A percentile compares a stretch with the other conserved stretches of the same genome.
These are phyloP conservation scores for Agrypnia vestita DNA, from an alignment of 1,140 invertebrate species.

Conservation along the genomic window DNA sequence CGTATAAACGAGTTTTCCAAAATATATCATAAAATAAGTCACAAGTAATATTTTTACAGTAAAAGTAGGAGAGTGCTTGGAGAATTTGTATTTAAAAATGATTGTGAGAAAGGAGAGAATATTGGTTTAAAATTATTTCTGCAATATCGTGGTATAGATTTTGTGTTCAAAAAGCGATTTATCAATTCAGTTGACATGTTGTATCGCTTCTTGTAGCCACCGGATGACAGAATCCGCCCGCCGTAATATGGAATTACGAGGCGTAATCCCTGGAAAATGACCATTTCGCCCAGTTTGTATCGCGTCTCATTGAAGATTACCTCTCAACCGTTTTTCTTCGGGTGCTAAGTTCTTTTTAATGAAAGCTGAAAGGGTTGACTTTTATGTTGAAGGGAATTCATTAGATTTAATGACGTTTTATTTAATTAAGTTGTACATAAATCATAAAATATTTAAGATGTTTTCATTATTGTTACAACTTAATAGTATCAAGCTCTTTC, in stretches of 20 bases:
- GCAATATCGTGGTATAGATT: neutral
- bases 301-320: neutral
- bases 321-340: neutral
- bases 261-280: slow-evolving; percentile 31
- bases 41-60: too few relatives aligned
- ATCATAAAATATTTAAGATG: too few relatives aligned
- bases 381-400: too few relatives aligned
- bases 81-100: too few relatives aligned
- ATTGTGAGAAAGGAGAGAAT: neutral
- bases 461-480: too few relatives aligned
- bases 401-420: too few relatives aligned
- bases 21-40: too few relatives aligned
- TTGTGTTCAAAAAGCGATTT: neutral
- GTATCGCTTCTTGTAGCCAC: neutral
- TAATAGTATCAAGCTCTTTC: too few relatives aligned
- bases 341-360: slow-evolving; percentile 9
- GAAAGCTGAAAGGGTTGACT: neutral
- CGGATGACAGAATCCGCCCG: neutral
- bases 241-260: slow-evolving; percentile 32
- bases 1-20: too few relatives aligned
- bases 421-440: too few relatives aligned
- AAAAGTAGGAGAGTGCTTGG: too few relatives aligned
- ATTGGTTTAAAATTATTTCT: neutral
- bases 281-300: slow-evolving; percentile 22
- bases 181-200: slow-evolving; percentile 21